phyloP scores from a whole-genome alignment of 2,797 vertebrate species.

The Aselliscus stoliczkanus region DNA sequence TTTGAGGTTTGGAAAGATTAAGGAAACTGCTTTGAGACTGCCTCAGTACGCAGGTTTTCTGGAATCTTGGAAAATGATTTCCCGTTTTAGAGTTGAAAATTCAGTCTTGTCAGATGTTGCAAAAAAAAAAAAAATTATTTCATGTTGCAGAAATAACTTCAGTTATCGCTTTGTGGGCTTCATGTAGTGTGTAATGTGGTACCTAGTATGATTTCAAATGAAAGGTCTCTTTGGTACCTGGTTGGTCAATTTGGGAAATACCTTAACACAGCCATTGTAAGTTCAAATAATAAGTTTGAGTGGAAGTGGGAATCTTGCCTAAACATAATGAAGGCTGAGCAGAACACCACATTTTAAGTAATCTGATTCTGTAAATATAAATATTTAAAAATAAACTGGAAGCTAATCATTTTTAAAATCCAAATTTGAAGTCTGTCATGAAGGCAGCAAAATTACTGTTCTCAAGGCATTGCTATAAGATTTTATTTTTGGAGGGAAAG shows the following conservation, averaged over 20 bases:
- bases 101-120: conserved; percentile 54
- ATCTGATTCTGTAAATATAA: conserved; percentile 46
- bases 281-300: conserved; percentile 47
- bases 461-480: not conserved
- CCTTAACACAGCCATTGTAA: conserved; percentile 50
- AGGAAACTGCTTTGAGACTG: conserved; percentile 52
- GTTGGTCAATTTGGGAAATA: conserved; percentile 49
- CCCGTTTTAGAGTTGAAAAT: conserved; percentile 46
- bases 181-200: not conserved
- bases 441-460: conserved; percentile 20
- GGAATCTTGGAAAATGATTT: conserved; percentile 41
- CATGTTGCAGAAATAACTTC: conserved; percentile 24
- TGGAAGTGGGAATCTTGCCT: conserved; percentile 56
- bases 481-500: conserved; percentile 53
- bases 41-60: conserved; percentile 46
- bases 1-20: conserved; percentile 66
- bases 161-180: not conserved
- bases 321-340: conserved; percentile 24
- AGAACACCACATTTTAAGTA: conserved; percentile 47
- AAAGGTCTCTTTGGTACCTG: conserved; percentile 30
- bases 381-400: conserved; percentile 34
- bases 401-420: conserved; percentile 41
- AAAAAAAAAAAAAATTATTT: conserved; percentile 42
- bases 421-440: conserved; percentile 20
- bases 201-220: conserved; percentile 40